Conservation (phyloP, 2,113 vertebrate genomes). For the Rhabdomys dilectus region DNA sequence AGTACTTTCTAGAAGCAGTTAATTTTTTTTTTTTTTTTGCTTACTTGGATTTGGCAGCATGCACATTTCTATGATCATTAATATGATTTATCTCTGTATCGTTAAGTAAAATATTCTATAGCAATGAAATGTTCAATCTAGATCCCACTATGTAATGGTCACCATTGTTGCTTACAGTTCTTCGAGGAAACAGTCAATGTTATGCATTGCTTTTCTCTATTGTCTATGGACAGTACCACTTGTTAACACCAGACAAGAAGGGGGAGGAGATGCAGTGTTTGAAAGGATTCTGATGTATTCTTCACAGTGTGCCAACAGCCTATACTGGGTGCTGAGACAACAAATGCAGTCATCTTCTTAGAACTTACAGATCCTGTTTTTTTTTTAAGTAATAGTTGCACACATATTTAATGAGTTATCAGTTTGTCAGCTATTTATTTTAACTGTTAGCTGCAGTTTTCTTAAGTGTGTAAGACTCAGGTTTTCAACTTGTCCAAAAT, state of each 20-base stretch:
- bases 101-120: neutral
- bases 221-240: neutral
- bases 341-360: constrained; percentile 8
- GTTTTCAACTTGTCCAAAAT: neutral
- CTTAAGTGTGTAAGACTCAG: neutral
- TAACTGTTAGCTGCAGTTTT: neutral
- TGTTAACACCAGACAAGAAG: neutral
- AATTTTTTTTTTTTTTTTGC: neutral
- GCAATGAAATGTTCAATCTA: neutral
- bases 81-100: neutral
- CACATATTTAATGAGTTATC: constrained; percentile 47
- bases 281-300: neutral
- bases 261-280: neutral
- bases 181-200: constrained; percentile 4
- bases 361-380: neutral
- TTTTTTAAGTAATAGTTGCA: neutral
- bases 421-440: constrained; percentile 8
- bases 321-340: constrained; percentile 22
- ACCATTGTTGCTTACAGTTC: neutral
- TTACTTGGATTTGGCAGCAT: neutral
- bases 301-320: neutral
- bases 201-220: neutral
- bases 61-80: too few species aligned
- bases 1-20: neutral
- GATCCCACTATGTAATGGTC: neutral